Evolutionary conservation across 2,797 vertebrate genomes (phyloP), one percentile per base, ranked within the genome.

Genomic region (Sebastolobus alascanus): DNA sequence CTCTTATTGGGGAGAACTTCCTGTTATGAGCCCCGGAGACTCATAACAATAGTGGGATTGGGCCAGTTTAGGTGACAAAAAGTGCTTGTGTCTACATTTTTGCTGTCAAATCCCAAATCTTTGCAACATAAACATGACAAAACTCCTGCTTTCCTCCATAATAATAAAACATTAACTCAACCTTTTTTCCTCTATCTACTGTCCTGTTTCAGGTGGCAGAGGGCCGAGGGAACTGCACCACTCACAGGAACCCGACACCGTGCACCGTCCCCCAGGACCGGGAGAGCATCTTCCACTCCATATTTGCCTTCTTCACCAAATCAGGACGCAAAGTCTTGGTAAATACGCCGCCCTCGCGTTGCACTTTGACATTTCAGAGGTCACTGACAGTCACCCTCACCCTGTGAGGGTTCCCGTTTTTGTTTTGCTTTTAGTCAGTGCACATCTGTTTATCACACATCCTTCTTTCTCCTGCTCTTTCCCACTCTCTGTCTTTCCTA

Each of bases 281-380:
- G 82, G 97, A 98, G 77, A 99, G 95, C 90, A 98, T 99, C 94
- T 99, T 99, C 89, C 97, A 99, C 86, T 97, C 98, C n/a, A 99
- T 99, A 92, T 99, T 99, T 91, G 96, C 97, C 31, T 99, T 99
- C 91, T 99, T 99, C 94, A 97, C 96, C 8, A 99, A 99, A 91
- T 98, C 99, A 55, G 99, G 98, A 67, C 97, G 98, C 83, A 98
- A 96, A 96, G 97, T 99, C 70, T 89, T 99, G 97, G 99, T 99
- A 97, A 96, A 96, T 83, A 81, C 71, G 14, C 60, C 66, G 25
- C 68, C 22, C 58, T 64, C 13, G 4, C 2, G 4, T 27, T 76
- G 55, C 46, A 43, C 80, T 80, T 84, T 88, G 79, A 90, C 83
- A 83, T 82, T 40, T 74, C 73, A 81, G 43, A 75, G 72, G 65